Base-by-base conservation (phyloP, 92 coral and sea anemone genomes). In the Heteractis magnifica region DNA sequence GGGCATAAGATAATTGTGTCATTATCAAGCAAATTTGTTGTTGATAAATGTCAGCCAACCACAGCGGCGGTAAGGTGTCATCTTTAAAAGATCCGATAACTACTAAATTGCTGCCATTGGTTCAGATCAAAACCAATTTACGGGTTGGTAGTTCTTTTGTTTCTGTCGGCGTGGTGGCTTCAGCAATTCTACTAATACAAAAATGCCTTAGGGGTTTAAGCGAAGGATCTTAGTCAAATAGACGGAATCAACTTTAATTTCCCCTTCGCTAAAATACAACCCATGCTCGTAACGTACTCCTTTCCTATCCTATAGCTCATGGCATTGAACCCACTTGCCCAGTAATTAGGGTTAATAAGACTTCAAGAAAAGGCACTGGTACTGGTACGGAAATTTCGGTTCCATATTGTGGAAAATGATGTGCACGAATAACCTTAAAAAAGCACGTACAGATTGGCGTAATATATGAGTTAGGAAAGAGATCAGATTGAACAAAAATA, bases 21-120 rank as follows among this genome's bases (percentile, higher is more conserved):
- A 91, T 97, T 97, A 93, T 97, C 99, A 94, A 87, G 92, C 95
- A 93, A 97, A 97, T 94, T 97, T 97, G 99, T 97, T 97, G 99
- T 97, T 97, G 99, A 97, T 97, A 97, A 97, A 92, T 90, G 95
- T 76, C 97, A 88, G 91, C 98, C 95, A 94, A 97, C 99, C 99
- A 92, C 97, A 90, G 86, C 84, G 85, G 85, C 90, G 89, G 91
- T 60, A 85, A 90, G 93, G 92, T 88, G 98, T 94, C 95, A 94
- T 87, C 98, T 94, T 94, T 85, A 91, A 94, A 89, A 94, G 95
- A 91, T 89, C 91, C 90, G 93, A 94, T 94, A 94, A 94, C 98
- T 91, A 82, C 94, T 94, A 92, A 94, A 91, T 94, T 94, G 94
- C 89, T 91, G 95, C 91, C 94, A 94, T 94, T 94, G 98, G 98